These are phyloP conservation scores for Rhopalosiphum padi DNA, from an alignment of 1,140 invertebrate genomes.

Conservation along the genomic window DNA sequence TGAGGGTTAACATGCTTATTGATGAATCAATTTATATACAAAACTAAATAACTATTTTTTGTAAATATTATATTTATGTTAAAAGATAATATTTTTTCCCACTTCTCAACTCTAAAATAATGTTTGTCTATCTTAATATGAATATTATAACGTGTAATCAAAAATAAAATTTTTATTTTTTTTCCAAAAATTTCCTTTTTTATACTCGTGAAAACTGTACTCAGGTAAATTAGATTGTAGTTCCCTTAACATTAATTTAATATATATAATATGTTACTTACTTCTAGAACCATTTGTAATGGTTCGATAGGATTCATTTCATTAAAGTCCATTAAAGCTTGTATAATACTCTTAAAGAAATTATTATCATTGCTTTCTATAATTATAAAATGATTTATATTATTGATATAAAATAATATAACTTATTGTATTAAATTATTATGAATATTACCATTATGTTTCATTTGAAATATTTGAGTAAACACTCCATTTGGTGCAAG, in stretches of 20 bases:
- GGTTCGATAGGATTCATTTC: slow-evolving; percentile 95
- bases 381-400: slow-evolving; percentile 58
- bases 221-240: neutral
- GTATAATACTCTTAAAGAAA: slow-evolving; percentile 93
- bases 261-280: slow-evolving; percentile 62
- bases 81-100: neutral
- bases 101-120: too few relatives aligned
- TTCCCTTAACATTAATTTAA: too few relatives aligned
- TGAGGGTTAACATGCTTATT: too few relatives aligned
- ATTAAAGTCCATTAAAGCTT: slow-evolving; percentile 94
- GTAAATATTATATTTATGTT: neutral
- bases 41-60: neutral
- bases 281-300: slow-evolving; percentile 89
- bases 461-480: slow-evolving; percentile 92
- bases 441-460: slow-evolving; percentile 73
- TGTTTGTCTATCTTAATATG: too few relatives aligned
- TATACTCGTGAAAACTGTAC: neutral
- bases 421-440: neutral
- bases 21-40: too few relatives aligned
- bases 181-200: too few relatives aligned
- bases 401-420: slow-evolving; percentile 31
- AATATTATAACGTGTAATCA: too few relatives aligned
- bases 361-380: slow-evolving; percentile 73
- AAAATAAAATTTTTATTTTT: too few relatives aligned
- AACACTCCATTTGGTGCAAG: slow-evolving; percentile 95